Evolutionary conservation across 2,113 vertebrate species (phyloP), one percentile per base, ranked within the genome.

Genomic region (Petrocephalus zakoni): DNA sequence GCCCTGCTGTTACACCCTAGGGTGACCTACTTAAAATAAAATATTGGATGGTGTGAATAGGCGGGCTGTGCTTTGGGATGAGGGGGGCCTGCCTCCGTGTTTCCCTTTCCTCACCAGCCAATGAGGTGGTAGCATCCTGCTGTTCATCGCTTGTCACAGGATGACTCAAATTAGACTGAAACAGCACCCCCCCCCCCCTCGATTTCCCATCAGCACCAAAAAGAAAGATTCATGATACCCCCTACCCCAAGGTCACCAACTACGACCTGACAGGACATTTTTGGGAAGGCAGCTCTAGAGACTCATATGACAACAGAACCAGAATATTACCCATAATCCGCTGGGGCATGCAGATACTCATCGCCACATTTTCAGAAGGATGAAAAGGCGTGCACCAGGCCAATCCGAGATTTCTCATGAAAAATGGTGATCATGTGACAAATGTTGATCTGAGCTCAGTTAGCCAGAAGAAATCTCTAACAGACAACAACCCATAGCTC

Each of bases 71-170:
- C 61, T 68, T 68, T 68, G 25, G 61, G 61, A 68, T 68, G 61
- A 83, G 10, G 10, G 6, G 6, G 9, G 21, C 49, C 81, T 13
- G 9, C 19, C 81, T 42, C n/a, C 64, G 21, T 8, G 90, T 64
- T 75, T 42, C 53, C 75, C 87, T 85, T 29, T 91, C 92, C 82
- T 78, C 25, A n/a, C 51, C 87, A 49, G 89, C 47, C 47, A 46
- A 88, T 90, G 89, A 42, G 56, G 91, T 90, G 83, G 22, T 13
- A 53, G 58, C 89, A 91, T 93, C 92, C 94, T 95, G 86, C 90
- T 93, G 93, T 89, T 95, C 85, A 90, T 93, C 92, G 96, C 96
- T 96, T 93, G 90, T 91, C 92, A 92, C 92, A 90, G 86, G 90
- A 90, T 88, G 90, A 90, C 88, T 91, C 91, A 93, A 93, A 91